Evolutionary conservation across 2,888 invertebrate genomes (phyloP), one percentile per base, ranked within the genome.

Genomic region (Lottia scabra): DNA sequence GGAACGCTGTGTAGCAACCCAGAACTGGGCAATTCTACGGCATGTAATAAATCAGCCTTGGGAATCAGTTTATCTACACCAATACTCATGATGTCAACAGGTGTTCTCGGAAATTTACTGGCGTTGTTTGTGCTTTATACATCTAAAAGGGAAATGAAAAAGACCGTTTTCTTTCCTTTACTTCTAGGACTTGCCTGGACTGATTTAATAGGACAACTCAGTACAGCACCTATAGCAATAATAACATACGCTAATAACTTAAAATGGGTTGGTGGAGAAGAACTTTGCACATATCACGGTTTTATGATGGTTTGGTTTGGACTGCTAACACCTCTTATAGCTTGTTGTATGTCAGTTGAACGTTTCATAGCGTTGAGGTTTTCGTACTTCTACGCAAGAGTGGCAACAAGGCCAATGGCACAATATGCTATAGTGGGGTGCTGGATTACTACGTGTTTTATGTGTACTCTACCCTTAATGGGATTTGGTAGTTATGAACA

Each of bases 261-360:
- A 4, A 69, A 79, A 64, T 89, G 88, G 88, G 81, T 86, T 10
- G 88, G 88, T 6, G 88, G 87, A 19, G 75, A 79, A 15, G 78
- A 81, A 0, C 26, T 87, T 65, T 90, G 90, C 74, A 83, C 83
- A 66, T 87, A 86, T 75, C 88, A 89, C 77, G 89, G 87, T 2
- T 89, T 88, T 77, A 80, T 84, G 63, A 89, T 89, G 89, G 85
- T 88, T 27, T 82, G 80, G 48, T 85, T 88, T 72, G 87, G 88
- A 2, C 75, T 88, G 46, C 81, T 88, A 56, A 89, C 87, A 0
- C 89, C 89, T 4, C 78, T 87, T 43, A 81, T 89, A 27, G 88
- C 89, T n/a, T 86, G 86, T 64, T 80, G 84, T 63, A 87, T 90
- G 88, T 88, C 89, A 19, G 48, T 89, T 12, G 90, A 90, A 75